Conservation (phyloP, 2,888 invertebrate species). For the Petrolisthes manimaculis region DNA sequence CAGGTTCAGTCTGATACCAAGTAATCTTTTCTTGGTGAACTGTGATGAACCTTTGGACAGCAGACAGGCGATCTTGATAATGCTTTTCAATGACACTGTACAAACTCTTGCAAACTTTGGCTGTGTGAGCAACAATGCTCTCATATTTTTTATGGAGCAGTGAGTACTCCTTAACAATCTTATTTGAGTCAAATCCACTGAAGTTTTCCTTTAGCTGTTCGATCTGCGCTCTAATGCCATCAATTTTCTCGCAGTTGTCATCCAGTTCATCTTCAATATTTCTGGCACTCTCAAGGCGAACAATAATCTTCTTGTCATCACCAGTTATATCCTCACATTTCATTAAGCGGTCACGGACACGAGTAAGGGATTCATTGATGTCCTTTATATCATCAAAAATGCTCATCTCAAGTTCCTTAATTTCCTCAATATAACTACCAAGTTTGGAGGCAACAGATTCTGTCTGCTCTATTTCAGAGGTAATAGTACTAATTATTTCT, state of each 20-base stretch:
- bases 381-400: constrained; percentile 81
- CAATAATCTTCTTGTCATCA: constrained; percentile 85
- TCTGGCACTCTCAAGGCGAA: constrained; percentile 82
- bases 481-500: constrained; percentile 66
- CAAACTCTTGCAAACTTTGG: constrained; percentile 77
- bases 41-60: constrained; percentile 83
- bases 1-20: constrained; percentile 91
- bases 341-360: constrained; percentile 84
- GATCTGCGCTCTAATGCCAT: constrained; percentile 79
- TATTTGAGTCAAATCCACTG: constrained; percentile 83
- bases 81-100: constrained; percentile 82
- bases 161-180: constrained; percentile 84
- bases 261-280: constrained; percentile 80
- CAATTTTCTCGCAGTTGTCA: constrained; percentile 78
- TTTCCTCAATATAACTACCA: constrained; percentile 59
- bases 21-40: constrained; percentile 88
- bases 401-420: constrained; percentile 63
- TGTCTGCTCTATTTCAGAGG: constrained; percentile 64
- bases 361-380: constrained; percentile 79
- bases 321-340: constrained; percentile 92
- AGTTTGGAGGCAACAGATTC: constrained; percentile 63
- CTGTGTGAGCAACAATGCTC: constrained; percentile 81
- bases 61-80: constrained; percentile 85
- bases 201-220: constrained; percentile 80
- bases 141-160: constrained; percentile 87